phyloP scores from a whole-genome alignment of 2,797 vertebrate genomes.

The Bryconaethiops microstoma region DNA sequence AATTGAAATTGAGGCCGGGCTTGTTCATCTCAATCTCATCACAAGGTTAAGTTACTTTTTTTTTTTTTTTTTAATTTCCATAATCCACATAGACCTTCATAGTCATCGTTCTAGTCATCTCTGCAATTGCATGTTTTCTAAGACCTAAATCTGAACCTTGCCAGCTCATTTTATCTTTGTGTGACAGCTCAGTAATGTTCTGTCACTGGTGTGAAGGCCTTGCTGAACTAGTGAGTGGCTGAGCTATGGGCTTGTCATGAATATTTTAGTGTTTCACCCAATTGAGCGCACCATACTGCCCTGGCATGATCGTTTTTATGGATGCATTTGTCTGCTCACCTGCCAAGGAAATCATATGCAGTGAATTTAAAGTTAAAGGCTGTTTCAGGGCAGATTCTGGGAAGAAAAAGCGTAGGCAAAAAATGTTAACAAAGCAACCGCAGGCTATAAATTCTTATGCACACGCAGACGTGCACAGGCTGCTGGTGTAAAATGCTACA shows the following conservation, averaged over 20 bases:
- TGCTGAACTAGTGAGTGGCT: slow-evolving; percentile 24
- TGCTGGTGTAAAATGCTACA: slow-evolving; percentile 27
- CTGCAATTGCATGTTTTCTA: slow-evolving; percentile 30
- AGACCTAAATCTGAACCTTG: slow-evolving; percentile 27
- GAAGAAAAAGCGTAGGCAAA: not conserved
- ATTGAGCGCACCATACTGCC: slow-evolving; percentile 18
- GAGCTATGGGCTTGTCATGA: slow-evolving; percentile 43
- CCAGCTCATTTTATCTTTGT: slow-evolving; percentile 33
- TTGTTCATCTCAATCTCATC: not conserved
- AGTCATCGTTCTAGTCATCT: not conserved
- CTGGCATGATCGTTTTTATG: slow-evolving; percentile 31
- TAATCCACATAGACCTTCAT: not conserved
- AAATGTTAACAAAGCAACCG: not conserved
- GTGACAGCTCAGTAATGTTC: slow-evolving; percentile 30
- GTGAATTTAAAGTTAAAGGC: not conserved
- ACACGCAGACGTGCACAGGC: slow-evolving; percentile 16
- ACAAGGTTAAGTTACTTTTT: not conserved
- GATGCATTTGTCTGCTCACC: slow-evolving; percentile 18
- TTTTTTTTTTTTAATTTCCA: not conserved
- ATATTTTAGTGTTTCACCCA: slow-evolving; percentile 47
- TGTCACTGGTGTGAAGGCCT: slow-evolving; percentile 19
- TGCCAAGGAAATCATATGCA: not conserved
- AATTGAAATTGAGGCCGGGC: not conserved
- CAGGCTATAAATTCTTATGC: not conserved
- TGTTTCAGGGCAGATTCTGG: slow-evolving; percentile 28